Conservation (phyloP, 2,888 invertebrate genomes). For the Cryptus viduatorius region DNA sequence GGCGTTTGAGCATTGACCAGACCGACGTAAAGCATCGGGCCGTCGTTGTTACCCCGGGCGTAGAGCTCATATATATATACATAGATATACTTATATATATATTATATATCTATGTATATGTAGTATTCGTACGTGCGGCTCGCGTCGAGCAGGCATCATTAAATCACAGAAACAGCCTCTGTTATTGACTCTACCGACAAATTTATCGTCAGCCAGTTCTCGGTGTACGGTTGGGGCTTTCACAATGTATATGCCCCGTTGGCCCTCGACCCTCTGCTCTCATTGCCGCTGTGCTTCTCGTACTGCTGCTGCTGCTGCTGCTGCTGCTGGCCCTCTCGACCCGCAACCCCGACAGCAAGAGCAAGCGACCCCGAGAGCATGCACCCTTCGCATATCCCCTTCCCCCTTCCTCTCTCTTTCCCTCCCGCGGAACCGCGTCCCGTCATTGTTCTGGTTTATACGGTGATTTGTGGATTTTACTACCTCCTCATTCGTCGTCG, state of each 20-base stretch:
- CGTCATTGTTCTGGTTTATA: constrained; percentile 85
- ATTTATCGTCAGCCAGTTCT: constrained; percentile 83
- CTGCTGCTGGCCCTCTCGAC: constrained; percentile 70
- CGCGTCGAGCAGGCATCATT: constrained; percentile 80
- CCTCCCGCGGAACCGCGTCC: constrained; percentile 73
- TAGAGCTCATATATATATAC: not conserved
- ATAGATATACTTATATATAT: not conserved
- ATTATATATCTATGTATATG: constrained; percentile 22
- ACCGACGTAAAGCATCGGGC: not conserved
- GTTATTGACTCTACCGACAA: constrained; percentile 84
- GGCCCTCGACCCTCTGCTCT: constrained; percentile 68
- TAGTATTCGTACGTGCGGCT: constrained; percentile 56
- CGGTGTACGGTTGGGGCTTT: constrained; percentile 76
- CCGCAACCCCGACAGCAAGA: constrained; percentile 56
- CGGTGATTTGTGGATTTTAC: constrained; percentile 85
- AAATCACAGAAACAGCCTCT: constrained; percentile 84
- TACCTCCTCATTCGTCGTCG: constrained; percentile 71
- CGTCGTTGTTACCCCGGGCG: no score
- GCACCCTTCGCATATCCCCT: constrained; percentile 57
- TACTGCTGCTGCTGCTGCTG: constrained; percentile 70
- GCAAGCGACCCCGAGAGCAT: constrained; percentile 68
- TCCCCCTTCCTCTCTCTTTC: constrained; percentile 61
- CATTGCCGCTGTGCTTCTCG: constrained; percentile 70
- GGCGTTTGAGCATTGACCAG: not conserved
- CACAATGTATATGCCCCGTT: constrained; percentile 15